phyloP scores from a whole-genome alignment of 2,797 vertebrate species.

The Phrynocephalus forsythii region DNA sequence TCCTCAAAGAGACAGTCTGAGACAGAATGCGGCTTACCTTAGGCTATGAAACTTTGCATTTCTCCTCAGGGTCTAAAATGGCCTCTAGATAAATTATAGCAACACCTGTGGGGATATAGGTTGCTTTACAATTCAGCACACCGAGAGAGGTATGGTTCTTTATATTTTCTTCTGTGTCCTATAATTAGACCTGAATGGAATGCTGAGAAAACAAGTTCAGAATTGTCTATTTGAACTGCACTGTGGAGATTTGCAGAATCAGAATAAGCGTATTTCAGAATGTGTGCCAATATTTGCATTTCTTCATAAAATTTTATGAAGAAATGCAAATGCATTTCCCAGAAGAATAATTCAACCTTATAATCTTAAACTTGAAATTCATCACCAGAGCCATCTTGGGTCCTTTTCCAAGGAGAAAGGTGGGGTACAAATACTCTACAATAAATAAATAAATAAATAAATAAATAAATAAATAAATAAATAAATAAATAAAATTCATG shows the following conservation, averaged over 20 bases:
- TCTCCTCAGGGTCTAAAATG: slow-evolving; percentile 25
- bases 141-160: neutral
- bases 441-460: no score
- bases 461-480: no score
- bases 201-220: neutral
- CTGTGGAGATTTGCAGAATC: neutral
- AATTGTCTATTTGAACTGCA: neutral
- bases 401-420: no score
- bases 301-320: neutral
- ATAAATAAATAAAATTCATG: no score
- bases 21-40: neutral
- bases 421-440: no score
- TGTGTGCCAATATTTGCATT: neutral
- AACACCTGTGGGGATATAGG: slow-evolving; percentile 15
- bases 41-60: slow-evolving; percentile 27
- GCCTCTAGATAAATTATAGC: slow-evolving; percentile 22
- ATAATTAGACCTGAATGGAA: slow-evolving; percentile 11
- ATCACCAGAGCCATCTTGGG: neutral
- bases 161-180: neutral
- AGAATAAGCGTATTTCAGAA: neutral
- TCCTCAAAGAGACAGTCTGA: slow-evolving; percentile 12
- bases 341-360: neutral
- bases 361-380: neutral
- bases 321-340: neutral
- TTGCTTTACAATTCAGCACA: slow-evolving; percentile 1